Evolutionary conservation across 2,888 invertebrate species (phyloP).

Genomic region (Volucella inflata): DNA sequence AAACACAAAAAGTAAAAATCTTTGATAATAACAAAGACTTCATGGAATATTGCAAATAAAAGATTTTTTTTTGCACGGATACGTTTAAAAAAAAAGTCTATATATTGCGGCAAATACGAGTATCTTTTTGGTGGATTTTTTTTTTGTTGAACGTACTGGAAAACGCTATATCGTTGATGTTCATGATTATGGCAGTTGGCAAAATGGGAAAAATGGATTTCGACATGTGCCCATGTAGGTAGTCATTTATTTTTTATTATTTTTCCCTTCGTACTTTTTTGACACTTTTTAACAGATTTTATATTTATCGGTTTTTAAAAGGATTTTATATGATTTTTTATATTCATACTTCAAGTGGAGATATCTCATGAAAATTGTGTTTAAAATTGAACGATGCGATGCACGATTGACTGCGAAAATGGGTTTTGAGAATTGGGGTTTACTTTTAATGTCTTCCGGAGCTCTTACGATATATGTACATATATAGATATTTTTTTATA

Average conservation of each 20-base stretch:
- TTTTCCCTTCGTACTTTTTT: not conserved
- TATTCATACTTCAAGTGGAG: not conserved
- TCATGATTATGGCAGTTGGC: slow-evolving; percentile 42
- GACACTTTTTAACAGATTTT: slow-evolving; percentile 19
- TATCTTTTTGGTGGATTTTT: slow-evolving; percentile 18
- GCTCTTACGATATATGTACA: no score
- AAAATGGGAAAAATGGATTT: slow-evolving; percentile 50
- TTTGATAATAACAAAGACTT: slow-evolving; percentile 18
- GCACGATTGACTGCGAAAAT: not conserved
- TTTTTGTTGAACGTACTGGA: not conserved
- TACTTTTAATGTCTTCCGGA: no score
- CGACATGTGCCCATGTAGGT: slow-evolving; percentile 47
- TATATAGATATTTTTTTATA: no score
- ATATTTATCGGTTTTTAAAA: slow-evolving; percentile 16
- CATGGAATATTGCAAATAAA: slow-evolving; percentile 11
- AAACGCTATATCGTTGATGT: slow-evolving; percentile 15
- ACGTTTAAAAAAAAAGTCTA: slow-evolving; percentile 4
- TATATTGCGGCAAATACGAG: slow-evolving; percentile 8
- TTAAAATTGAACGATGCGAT: not conserved
- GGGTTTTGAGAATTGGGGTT: no score
- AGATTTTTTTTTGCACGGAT: not conserved
- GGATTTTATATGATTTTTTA: not conserved
- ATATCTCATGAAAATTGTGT: slow-evolving; percentile 4
- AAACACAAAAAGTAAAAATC: not conserved
- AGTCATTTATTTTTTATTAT: slow-evolving; percentile 4